Evolutionary conservation across 2,113 vertebrate genomes (phyloP).

Genomic region (Pangasianodon hypophthalmus): DNA sequence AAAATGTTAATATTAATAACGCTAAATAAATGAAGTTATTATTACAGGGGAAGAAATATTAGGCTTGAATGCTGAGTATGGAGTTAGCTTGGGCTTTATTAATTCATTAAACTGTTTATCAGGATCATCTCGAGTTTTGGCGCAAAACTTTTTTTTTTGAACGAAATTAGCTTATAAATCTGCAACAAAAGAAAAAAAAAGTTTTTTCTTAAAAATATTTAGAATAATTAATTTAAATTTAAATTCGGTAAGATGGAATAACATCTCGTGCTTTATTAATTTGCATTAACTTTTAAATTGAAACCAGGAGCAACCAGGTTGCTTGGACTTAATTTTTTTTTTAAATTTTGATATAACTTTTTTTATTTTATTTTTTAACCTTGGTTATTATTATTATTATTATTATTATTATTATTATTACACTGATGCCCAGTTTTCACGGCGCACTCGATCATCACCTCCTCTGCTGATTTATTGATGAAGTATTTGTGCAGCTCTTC

Average conservation of each 20-base stretch:
- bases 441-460: neutral
- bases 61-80: neutral
- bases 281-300: neutral
- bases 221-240: neutral
- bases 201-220: neutral
- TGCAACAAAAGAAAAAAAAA: neutral
- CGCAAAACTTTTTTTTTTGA: neutral
- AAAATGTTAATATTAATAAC: neutral
- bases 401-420: neutral
- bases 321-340: no score
- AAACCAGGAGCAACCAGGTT: neutral
- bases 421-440: neutral
- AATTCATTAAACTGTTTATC: neutral
- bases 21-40: neutral
- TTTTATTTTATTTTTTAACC: neutral
- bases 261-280: neutral
- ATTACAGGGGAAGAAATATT: neutral
- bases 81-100: neutral
- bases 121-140: neutral
- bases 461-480: neutral
- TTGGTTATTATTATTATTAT: neutral
- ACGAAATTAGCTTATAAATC: neutral
- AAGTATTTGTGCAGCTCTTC: neutral
- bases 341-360: neutral
- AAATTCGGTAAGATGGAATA: neutral